phyloP scores from a whole-genome alignment of 2,113 vertebrate genomes.

The Sinocyclocheilus anshuiensis region DNA sequence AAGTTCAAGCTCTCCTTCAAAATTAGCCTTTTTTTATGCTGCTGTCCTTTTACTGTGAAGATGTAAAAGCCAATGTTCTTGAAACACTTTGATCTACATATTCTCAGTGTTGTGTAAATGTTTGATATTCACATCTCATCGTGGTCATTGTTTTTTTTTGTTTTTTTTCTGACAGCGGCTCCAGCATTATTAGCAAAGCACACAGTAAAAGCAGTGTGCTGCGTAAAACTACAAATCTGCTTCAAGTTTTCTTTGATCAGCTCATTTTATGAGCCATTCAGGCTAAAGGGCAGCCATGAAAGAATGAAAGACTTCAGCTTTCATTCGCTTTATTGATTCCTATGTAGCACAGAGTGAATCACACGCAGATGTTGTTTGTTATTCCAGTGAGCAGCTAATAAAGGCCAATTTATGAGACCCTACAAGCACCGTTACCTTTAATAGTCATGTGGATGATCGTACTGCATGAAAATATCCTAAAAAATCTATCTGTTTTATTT shows the following conservation, averaged over 20 bases:
- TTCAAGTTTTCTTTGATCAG: constrained; percentile 19
- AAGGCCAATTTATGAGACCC: constrained; percentile 49
- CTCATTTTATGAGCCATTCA: not conserved
- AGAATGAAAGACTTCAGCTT: constrained; percentile 26
- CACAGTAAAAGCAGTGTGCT: not conserved
- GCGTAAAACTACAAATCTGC: not conserved
- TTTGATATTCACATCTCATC: not conserved
- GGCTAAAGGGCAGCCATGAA: not conserved
- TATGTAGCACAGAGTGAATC: constrained; percentile 4
- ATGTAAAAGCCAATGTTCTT: not conserved
- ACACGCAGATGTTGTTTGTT: constrained; percentile 31
- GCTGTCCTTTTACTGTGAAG: not conserved
- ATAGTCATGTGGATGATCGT: constrained; percentile 32
- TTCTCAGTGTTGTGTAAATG: constrained; percentile 2
- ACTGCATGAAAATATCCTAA: constrained; percentile 14
- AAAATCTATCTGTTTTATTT: constrained; percentile 15
- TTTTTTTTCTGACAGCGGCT: not conserved
- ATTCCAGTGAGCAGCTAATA: constrained; percentile 41
- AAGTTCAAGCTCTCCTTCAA: not conserved
- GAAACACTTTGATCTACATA: not conserved
- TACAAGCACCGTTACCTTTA: constrained; percentile 46
- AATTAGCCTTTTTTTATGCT: not conserved
- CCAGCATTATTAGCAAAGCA: not conserved
- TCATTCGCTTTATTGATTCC: constrained; percentile 48
- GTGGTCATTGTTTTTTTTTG: not conserved